Conservation (phyloP, 2,797 vertebrate genomes). For the Gymnothorax reevesii region DNA sequence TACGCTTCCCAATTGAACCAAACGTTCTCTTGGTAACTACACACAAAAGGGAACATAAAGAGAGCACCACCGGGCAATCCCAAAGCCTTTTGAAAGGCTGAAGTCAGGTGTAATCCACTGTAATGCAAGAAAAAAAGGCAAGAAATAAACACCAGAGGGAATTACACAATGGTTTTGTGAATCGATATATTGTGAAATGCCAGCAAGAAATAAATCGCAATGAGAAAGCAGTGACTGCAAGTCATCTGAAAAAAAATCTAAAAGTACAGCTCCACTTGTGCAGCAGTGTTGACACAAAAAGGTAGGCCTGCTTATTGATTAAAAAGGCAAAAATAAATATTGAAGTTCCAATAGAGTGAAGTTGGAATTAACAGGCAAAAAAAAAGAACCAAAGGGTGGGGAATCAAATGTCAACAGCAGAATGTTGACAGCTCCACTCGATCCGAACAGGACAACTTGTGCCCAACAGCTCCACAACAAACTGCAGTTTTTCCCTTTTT, state of each 20-base stretch:
- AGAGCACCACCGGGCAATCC: background rate
- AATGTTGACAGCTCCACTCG: background rate
- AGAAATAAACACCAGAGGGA: slow-evolving; percentile 6
- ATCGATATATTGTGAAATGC: background rate
- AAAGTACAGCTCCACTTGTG: background rate
- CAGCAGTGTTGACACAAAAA: slow-evolving; percentile 3
- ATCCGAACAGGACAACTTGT: slow-evolving; percentile 11
- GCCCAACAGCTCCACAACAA: background rate
- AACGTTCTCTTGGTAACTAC: slow-evolving; percentile 17
- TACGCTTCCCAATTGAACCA: background rate
- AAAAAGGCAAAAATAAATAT: slow-evolving; percentile 12
- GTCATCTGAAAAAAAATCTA: background rate
- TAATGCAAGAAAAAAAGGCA: background rate
- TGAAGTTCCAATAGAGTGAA: slow-evolving; percentile 16
- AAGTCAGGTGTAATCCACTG: background rate
- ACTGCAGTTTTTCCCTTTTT: background rate
- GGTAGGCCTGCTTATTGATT: slow-evolving; percentile 4
- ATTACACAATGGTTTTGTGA: background rate
- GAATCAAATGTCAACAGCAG: slow-evolving; percentile 9
- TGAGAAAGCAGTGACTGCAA: background rate
- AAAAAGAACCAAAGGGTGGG: background rate
- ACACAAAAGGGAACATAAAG: slow-evolving; percentile 9
- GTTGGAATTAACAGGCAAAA: background rate
- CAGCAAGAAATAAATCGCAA: background rate
- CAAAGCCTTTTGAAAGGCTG: background rate